Percentiles rank a stretch among this genome's conserved stretches.
Evolutionary conservation across 1,140 invertebrate species (phyloP).

Genomic region (Cheumatopsyche charites): DNA sequence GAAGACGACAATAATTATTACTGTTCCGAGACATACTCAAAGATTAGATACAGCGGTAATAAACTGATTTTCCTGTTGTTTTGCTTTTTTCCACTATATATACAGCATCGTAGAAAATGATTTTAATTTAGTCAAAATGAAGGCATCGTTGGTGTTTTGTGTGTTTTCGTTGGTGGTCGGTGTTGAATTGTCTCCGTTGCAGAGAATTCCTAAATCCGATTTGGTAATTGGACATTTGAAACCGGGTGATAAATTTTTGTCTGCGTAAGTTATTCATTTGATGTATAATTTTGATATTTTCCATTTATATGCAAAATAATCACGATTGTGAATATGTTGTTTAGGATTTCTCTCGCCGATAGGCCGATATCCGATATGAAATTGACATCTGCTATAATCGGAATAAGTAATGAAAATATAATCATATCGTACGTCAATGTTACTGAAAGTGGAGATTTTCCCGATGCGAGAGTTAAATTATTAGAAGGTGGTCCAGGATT

Average conservation of each 20-base stretch:
- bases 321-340: too few species aligned
- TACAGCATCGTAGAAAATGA: background rate
- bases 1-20: too few species aligned
- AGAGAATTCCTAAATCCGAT: background rate
- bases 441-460: background rate
- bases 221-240: conserved; percentile 1
- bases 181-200: background rate
- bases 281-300: background rate
- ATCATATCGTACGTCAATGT: conserved; percentile 24
- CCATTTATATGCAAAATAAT: too few species aligned
- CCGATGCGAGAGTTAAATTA: conserved; percentile 4
- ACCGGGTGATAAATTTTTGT: conserved; percentile 4
- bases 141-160: background rate
- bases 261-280: background rate
- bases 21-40: too few species aligned
- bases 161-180: background rate
- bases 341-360: too few species aligned
- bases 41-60: background rate
- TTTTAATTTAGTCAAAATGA: background rate
- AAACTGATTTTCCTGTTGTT: background rate
- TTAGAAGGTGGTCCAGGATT: background rate
- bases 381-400: background rate
- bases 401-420: conserved; percentile 2
- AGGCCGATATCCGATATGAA: background rate
- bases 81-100: background rate